Percentiles rank a stretch among this genome's conserved stretches.
Conservation (phyloP, 2,113 vertebrate genomes). For the Sinosuthora webbiana region DNA sequence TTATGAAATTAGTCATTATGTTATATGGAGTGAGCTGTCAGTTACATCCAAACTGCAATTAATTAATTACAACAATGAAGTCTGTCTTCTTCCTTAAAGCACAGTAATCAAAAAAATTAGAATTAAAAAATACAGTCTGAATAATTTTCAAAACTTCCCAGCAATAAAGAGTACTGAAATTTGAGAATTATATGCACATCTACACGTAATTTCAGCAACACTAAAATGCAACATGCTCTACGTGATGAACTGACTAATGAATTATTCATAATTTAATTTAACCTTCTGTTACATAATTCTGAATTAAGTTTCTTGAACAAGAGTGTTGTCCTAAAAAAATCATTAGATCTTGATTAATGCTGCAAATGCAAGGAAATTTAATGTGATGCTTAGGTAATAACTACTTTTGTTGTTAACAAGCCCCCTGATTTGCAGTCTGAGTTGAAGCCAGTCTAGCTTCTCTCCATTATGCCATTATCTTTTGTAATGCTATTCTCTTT, state of each 20-base stretch:
- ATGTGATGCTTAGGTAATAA: neutral
- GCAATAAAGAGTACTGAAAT: neutral
- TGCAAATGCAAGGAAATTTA: neutral
- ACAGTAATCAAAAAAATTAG: neutral
- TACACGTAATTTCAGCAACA: neutral
- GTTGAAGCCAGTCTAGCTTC: neutral
- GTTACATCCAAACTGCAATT: neutral
- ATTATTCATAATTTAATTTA: slow-evolving; percentile 19
- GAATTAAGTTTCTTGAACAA: neutral
- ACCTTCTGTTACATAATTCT: neutral
- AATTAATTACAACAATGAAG: neutral
- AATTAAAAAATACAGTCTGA: neutral
- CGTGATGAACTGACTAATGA: neutral
- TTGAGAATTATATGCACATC: neutral
- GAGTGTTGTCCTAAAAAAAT: neutral
- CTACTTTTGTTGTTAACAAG: neutral
- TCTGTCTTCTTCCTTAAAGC: neutral
- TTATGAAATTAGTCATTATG: neutral
- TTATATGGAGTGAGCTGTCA: neutral
- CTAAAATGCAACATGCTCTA: neutral
- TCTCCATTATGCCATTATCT: neutral
- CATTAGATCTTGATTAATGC: neutral
- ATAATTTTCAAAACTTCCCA: neutral
- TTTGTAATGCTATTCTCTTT: neutral
- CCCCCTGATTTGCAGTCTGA: neutral